Evolutionary conservation across 2,888 invertebrate genomes (phyloP), one percentile per base, ranked within the genome.

Genomic region (Andrena praecox): DNA sequence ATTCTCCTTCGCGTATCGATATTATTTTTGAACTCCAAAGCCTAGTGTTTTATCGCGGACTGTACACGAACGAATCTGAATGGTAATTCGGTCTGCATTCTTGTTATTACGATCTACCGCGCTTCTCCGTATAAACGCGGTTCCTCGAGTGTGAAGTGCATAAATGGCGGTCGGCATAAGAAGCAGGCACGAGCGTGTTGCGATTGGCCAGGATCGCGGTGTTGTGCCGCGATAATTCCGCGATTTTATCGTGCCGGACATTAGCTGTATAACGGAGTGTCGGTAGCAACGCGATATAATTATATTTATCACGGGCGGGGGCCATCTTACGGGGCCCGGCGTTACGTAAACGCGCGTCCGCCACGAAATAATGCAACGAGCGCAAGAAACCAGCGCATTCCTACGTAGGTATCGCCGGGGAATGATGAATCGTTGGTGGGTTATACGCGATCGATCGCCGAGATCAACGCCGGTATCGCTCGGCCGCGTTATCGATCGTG

Each of bases 161-260:
- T 52, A 52, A 60, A 70, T 63, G 82, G 50, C 35, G 12, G 62
- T 20, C 50, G 33, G 31, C 31, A 69, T 16, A 63, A 68, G 63
- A 79, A 54, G 42, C 67, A 63, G 54, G 72, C 75, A 78, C 59
- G 67, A 74, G 60, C 66, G 75, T 82, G 82, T 76, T 72, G 83
- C 84, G 33, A 76, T 75, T 72, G 67, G 56, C 68, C 50, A 29
- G 54, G 64, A 69, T 60, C 54, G 71, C 76, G 67, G 73, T 60
- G 78, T 60, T 64, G 72, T 56, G 64, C 85, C 59, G 63, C 67
- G 80, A 87, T 87, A 86, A 87, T 84, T 84, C 56, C 63, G 64
- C 50, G 88, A 87, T 87, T 86, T 87, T 87, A 86, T 87, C 87
- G 74, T 59, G 59, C 31, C 24, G 48, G 63, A 73, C 50, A 78